Conservation (phyloP, 2,797 vertebrate genomes). For the Amazona finschi region DNA sequence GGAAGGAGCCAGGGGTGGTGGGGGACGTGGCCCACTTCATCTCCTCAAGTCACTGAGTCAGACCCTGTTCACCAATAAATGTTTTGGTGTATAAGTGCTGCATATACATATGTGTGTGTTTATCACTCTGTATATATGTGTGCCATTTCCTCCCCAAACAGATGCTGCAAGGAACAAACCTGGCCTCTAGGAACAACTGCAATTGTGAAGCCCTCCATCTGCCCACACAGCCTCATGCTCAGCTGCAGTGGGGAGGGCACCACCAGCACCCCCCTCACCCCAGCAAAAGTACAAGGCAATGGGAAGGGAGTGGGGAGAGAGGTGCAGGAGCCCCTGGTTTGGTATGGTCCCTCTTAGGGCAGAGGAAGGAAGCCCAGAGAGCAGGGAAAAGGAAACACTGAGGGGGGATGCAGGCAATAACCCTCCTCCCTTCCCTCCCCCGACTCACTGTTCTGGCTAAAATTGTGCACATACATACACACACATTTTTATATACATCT, state of each 20-base stretch:
- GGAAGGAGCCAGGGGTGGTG: neutral
- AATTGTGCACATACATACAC: neutral
- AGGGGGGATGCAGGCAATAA: neutral
- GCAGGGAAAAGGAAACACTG: neutral
- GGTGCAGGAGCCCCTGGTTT: fast-evolving
- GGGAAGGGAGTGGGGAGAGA: neutral
- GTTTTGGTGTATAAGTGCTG: neutral
- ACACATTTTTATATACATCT: neutral
- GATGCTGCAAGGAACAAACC: neutral
- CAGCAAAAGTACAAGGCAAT: neutral
- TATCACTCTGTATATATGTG: neutral
- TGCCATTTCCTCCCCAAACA: neutral
- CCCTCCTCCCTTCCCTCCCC: no score
- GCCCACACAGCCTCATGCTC: neutral
- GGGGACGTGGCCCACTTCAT: fast-evolving
- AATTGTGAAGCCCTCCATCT: neutral
- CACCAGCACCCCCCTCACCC: neutral
- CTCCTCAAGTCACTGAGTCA: neutral
- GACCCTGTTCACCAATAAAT: fast-evolving
- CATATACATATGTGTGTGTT: fast-evolving
- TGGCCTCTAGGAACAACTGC: neutral
- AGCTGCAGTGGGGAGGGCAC: neutral
- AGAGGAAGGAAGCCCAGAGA: neutral
- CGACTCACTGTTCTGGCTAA: neutral
- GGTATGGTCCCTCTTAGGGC: fast-evolving